Base-by-base conservation (phyloP, 2,888 invertebrate genomes). In the Aplocera efformata region DNA sequence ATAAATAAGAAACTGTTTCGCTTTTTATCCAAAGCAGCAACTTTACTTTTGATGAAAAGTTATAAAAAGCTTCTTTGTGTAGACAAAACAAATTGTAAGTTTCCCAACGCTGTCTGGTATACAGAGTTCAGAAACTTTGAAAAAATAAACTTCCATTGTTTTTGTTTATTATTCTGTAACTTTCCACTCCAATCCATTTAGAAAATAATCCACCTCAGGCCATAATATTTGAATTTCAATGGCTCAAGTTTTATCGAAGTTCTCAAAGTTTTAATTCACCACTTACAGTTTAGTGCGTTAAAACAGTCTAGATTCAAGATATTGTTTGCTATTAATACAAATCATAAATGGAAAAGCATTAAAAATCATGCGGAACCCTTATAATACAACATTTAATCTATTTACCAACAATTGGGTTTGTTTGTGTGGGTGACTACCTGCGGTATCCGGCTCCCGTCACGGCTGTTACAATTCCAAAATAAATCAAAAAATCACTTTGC, bases 371-470 rank as follows among this genome's bases (percentile, higher is more conserved):
- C 64, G 36, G 62, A 63, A 66, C 63, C 60, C 44, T 28, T 42
- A 43, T 34, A 49, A 45, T 27, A 36, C 25, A 22, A 34, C 27
- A 39, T 39, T 61, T 63, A 64, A 57, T 58, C 48, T 67, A 60
- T 68, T 72, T 57, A 59, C 65, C 62, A 58, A 58, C 68, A 70
- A 62, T 56, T 32, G 33, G 42, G 48, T 67, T 60, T 69, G 59
- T 50, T 56, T 76, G 83, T 81, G 74, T 78, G 83, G 36, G 80
- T 72, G 59, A 62, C 83, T 85, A 84, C 85, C 84, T 84, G 85
- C 74, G 64, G 73, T 69, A 79, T 77, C 79, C 78, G 79, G 79
- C 71, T 66, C 66, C 66, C 67, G 68, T 69, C 74, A 69, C 67
- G 71, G 63, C 67, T 67, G 68, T 67, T 71, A 70, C 70, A 64